Evolutionary conservation across 2,113 vertebrate genomes (phyloP).

Genomic region (Phainopepla nitens): DNA sequence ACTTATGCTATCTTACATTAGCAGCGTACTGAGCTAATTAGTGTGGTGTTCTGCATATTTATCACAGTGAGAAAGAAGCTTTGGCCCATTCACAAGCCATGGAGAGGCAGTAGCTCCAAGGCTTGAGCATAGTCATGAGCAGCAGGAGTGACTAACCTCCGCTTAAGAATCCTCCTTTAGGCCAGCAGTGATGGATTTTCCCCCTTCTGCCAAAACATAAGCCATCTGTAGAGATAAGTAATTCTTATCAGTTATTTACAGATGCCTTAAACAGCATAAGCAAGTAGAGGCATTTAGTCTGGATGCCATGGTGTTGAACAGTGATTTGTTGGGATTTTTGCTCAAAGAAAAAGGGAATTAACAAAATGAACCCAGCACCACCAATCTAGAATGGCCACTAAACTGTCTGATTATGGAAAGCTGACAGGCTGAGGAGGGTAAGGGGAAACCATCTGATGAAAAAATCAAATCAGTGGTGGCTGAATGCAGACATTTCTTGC

Average conservation of each 20-base stretch:
- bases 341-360: not conserved
- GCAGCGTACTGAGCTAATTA: not conserved
- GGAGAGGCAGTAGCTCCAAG: not conserved
- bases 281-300: not conserved
- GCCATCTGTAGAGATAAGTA: not conserved
- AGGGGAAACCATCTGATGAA: not conserved
- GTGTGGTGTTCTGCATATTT: not conserved
- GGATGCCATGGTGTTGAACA: not conserved
- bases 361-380: not conserved
- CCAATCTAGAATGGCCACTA: not conserved
- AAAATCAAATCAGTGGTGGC: not conserved
- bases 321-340: not conserved
- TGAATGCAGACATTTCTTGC: not conserved
- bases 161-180: not conserved
- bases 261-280: not conserved
- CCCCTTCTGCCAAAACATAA: not conserved
- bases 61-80: not conserved
- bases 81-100: not conserved
- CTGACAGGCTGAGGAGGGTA: not conserved
- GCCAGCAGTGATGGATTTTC: not conserved
- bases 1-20: not conserved
- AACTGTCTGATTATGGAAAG: not conserved
- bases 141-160: not conserved
- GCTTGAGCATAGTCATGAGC: not conserved
- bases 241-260: conserved; percentile 3